A percentile compares a stretch with the other conserved stretches of the same genome.
These are phyloP conservation scores for Masnerella sp. DNA, from an alignment of 2,888 invertebrate species.

Conservation along the genomic window DNA sequence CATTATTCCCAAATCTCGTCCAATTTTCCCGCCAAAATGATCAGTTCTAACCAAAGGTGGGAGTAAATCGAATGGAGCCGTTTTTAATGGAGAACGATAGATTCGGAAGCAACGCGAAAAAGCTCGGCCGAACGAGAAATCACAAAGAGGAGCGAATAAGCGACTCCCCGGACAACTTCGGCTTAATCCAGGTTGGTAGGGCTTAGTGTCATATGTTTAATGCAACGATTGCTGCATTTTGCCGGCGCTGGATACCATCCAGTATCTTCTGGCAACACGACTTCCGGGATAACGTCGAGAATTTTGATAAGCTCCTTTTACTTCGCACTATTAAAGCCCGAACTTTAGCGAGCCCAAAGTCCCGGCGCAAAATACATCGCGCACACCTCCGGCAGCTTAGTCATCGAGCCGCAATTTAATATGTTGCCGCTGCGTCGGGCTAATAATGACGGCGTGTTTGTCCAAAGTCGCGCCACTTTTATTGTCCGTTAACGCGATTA, in stretches of 20 bases:
- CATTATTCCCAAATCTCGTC: too few relatives aligned
- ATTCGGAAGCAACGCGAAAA: conserved; percentile 15
- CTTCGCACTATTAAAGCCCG: conserved; percentile 54
- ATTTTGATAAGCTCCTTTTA: conserved; percentile 61
- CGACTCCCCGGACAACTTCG: conserved; percentile 44
- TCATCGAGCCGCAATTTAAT: conserved; percentile 50
- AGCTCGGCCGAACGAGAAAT: conserved; percentile 23
- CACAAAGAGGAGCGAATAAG: conserved; percentile 47
- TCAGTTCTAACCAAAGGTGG: too few relatives aligned
- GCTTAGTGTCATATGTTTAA: conserved; percentile 67
- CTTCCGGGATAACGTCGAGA: conserved; percentile 55
- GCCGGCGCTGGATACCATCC: conserved; percentile 50
- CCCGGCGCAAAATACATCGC: conserved; percentile 50
- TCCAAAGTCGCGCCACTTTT: conserved; percentile 23
- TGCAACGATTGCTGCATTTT: conserved; percentile 64
- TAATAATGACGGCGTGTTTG: conserved; percentile 35
- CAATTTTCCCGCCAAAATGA: too few relatives aligned
- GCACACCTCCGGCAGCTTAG: conserved; percentile 43
- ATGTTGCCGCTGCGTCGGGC: conserved; percentile 32
- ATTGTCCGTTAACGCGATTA: conserved; percentile 24
- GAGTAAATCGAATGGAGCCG: background rate
- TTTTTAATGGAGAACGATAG: conserved; percentile 24
- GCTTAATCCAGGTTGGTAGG: conserved; percentile 50
- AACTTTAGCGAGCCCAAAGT: conserved; percentile 45
- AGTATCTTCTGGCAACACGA: conserved; percentile 57